phyloP scores from a whole-genome alignment of 2,888 invertebrate genomes.

The Shargacucullia verbasci region DNA sequence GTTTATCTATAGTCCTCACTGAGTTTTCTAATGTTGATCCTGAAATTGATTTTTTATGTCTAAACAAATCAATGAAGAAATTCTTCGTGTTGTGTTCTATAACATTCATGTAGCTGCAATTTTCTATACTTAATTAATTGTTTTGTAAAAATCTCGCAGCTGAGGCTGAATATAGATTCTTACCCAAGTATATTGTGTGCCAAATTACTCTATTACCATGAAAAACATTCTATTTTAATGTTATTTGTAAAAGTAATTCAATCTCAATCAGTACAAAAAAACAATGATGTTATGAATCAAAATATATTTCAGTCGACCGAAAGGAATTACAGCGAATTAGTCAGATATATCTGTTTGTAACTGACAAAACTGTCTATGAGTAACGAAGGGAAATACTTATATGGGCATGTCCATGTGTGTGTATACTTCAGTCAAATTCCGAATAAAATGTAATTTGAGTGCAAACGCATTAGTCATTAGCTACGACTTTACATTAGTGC shows the following conservation, averaged over 20 bases:
- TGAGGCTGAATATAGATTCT: too few relatives aligned
- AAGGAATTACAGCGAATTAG: slow-evolving; percentile 52
- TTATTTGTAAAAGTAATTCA: slow-evolving; percentile 2
- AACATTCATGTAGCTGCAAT: too few relatives aligned
- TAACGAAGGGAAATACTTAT: slow-evolving; percentile 32
- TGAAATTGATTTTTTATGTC: too few relatives aligned
- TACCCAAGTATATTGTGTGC: slow-evolving; percentile 7
- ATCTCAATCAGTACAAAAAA: slow-evolving; percentile 4
- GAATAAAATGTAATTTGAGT: slow-evolving; percentile 53
- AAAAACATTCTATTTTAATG: slow-evolving; percentile 11
- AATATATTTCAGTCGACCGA: slow-evolving; percentile 25
- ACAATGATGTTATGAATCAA: slow-evolving; percentile 37
- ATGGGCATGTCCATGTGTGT: slow-evolving; percentile 24
- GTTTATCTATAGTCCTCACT: too few relatives aligned
- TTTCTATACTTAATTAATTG: too few relatives aligned
- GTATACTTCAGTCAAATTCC: slow-evolving; percentile 29
- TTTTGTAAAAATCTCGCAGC: too few relatives aligned
- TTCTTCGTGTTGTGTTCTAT: too few relatives aligned
- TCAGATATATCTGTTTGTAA: slow-evolving; percentile 34
- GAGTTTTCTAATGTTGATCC: too few relatives aligned
- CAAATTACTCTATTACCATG: slow-evolving; percentile 15
- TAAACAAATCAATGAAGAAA: too few relatives aligned
- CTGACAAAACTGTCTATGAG: slow-evolving; percentile 42
- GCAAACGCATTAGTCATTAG: slow-evolving; percentile 37
- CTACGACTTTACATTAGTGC: slow-evolving; percentile 12